Percentiles rank a stretch among this genome's conserved stretches.
Evolutionary conservation across 1,140 invertebrate genomes (phyloP).

Genomic region (Cotesia vestalis): DNA sequence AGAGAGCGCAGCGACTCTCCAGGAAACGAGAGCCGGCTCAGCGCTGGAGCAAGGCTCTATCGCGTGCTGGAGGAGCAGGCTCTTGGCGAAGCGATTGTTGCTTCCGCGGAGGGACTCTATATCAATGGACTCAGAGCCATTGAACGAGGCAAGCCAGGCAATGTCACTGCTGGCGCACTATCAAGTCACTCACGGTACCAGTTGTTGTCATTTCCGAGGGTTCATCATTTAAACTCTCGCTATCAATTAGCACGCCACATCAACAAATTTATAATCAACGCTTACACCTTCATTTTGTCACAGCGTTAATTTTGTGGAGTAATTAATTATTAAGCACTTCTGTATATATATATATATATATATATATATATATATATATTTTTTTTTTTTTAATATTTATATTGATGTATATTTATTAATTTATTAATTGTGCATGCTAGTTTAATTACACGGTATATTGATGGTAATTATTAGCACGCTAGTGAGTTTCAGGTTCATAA

Average conservation of each 20-base stretch:
- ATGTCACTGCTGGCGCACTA: conserved; percentile 41
- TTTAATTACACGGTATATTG: not conserved
- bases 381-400: too few species aligned
- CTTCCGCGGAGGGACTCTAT: conserved; percentile 46
- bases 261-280: too few species aligned
- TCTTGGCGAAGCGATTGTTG: conserved; percentile 54
- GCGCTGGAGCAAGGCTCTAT: conserved; percentile 58
- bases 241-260: too few species aligned
- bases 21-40: conserved; percentile 52
- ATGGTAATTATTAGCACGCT: conserved; percentile 1
- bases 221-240: not conserved
- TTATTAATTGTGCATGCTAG: not conserved
- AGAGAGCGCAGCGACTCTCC: conserved; percentile 49
- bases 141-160: conserved; percentile 42
- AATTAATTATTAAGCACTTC: too few species aligned
- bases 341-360: too few species aligned
- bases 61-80: conserved; percentile 62
- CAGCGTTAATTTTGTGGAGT: too few species aligned
- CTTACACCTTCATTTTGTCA: too few species aligned
- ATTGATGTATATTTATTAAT: too few species aligned
- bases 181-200: conserved; percentile 37
- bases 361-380: too few species aligned
- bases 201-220: not conserved
- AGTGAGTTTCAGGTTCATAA: not conserved
- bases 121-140: conserved; percentile 31